Base-by-base conservation (phyloP, 2,113 vertebrate species). In the Dromaius novaehollandiae region DNA sequence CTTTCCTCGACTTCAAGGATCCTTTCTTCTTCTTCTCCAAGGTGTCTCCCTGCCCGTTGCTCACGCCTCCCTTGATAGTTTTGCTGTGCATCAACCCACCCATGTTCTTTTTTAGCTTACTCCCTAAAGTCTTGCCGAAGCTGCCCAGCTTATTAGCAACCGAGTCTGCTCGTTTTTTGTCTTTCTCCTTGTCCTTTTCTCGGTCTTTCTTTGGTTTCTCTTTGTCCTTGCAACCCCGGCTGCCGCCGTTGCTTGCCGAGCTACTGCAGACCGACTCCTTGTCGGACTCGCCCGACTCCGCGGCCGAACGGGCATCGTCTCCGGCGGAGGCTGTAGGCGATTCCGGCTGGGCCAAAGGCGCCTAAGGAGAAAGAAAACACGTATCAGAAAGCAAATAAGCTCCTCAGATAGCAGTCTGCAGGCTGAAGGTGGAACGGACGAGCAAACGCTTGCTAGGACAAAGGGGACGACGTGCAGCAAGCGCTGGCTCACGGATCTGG, bases 91-190 rank as follows among this genome's bases (percentile, higher is more conserved):
- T 99, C 92, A 99, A 92, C 5, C 99, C 99, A 0, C 99, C 99
- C 95, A 99, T 99, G 89, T 99, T 99, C 93, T 99, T 99, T 97
- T 99, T 99, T 30, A 99, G 98, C 87, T 99, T 99, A 96, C 99
- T 99, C 69, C 99, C 99, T 96, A 99, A 91, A 28, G 98, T 99
- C 95, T 99, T 99, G 34, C 99, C 99, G 2, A 99, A 99, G 95
- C 99, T 99, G 70, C 99, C 99, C 53, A 99, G 98, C 89, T 99
- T 99, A 82, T 99, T 99, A 84, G 99, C 99, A 68, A 99, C 99
- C 0, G 99, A 99, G 95, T 99, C 99, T 0, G 99, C 99, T 78
- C 99, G 97, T 91, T 99, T 99, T 93, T 99, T 99, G 18, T 98
- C 98, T 61, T 99, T 99, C 1, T 98, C 99, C 81, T 98, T 98